Percentiles rank a stretch among this genome's conserved stretches.
Evolutionary conservation across 1,140 invertebrate genomes (phyloP).

Genomic region (Caenorhabditis briggsae): DNA sequence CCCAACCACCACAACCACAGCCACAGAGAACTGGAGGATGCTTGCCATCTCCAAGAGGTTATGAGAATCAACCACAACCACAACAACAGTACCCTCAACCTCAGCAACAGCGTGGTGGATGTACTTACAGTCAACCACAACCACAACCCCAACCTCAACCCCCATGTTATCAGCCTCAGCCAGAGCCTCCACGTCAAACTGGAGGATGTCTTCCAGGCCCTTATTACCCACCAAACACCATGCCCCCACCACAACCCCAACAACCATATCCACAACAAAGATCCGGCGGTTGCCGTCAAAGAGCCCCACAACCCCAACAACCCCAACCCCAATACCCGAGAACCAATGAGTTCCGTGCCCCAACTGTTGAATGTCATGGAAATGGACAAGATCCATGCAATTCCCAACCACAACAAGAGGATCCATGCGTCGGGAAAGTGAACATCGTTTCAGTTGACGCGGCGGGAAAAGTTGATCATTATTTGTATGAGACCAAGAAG

Average conservation of each 20-base stretch:
- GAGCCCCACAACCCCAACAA: constrained; percentile 12
- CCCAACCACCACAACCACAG: constrained; percentile 3
- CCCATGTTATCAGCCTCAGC: constrained; percentile 41
- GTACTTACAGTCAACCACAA: constrained; percentile 45
- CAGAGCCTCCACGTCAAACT: constrained; percentile 46
- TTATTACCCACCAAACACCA: constrained; percentile 33
- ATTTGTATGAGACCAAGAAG: constrained; percentile 57
- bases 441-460: constrained; percentile 59
- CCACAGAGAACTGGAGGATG: constrained; percentile 30
- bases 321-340: constrained; percentile 44
- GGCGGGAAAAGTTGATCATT: constrained; percentile 28
- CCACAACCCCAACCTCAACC: constrained; percentile 16
- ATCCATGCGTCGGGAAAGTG: constrained; percentile 54
- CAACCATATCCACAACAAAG: constrained; percentile 35
- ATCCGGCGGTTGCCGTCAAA: constrained; percentile 38
- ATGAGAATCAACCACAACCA: constrained; percentile 43
- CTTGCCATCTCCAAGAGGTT: constrained; percentile 46
- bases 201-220: constrained; percentile 51
- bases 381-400: constrained; percentile 41
- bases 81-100: constrained; percentile 11
- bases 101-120: constrained; percentile 31
- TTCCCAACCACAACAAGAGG: constrained; percentile 43
- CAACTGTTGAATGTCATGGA: constrained; percentile 44
- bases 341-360: constrained; percentile 48
- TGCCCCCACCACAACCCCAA: constrained; percentile 41